Evolutionary conservation across 2,113 vertebrate genomes (phyloP).

Genomic region (Seriola dumerili): DNA sequence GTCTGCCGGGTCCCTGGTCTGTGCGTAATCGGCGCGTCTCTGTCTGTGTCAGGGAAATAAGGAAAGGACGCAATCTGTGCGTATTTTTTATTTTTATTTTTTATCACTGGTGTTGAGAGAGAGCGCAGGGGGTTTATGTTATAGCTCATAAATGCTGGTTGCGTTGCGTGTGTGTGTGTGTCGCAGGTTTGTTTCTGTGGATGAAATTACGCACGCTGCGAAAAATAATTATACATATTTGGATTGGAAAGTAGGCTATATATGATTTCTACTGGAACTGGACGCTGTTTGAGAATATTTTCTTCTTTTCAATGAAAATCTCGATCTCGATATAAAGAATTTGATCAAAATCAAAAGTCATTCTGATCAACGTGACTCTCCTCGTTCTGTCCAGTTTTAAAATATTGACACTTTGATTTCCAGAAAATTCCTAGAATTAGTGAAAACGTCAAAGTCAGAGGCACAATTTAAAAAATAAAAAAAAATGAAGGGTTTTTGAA

Average conservation of each 20-base stretch:
- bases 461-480: background rate
- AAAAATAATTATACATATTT: too few species aligned
- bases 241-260: too few species aligned
- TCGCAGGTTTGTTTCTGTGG: background rate
- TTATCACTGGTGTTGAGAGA: background rate
- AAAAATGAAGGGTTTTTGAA: background rate
- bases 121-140: background rate
- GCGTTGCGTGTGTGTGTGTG: background rate
- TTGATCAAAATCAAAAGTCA: background rate
- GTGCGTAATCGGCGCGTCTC: slow-evolving; percentile 36
- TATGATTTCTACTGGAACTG: too few species aligned
- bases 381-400: background rate
- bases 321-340: background rate
- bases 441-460: background rate
- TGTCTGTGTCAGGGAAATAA: background rate
- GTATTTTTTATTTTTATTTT: background rate
- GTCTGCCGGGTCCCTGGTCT: background rate
- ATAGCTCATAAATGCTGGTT: background rate
- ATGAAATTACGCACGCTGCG: too few species aligned
- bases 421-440: background rate
- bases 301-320: background rate
- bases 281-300: background rate
- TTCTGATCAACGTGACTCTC: background rate
- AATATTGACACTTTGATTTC: background rate
- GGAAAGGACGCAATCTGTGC: background rate